phyloP scores from a whole-genome alignment of 2,113 vertebrate genomes.

The Xyrauchen texanus region DNA sequence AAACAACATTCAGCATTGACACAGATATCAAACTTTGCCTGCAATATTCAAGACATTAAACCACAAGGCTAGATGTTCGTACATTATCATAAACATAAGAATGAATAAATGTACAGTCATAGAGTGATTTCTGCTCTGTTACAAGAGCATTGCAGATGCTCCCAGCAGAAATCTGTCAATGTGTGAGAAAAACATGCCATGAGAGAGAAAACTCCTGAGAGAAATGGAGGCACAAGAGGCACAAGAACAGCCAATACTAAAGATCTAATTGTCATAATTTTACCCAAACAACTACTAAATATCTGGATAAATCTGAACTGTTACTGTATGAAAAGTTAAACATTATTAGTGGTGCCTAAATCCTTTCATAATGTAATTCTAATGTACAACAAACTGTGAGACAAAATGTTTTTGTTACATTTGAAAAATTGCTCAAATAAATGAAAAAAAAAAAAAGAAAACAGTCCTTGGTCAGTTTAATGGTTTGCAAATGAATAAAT shows the following conservation, averaged over 20 bases:
- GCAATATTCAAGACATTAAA: constrained; percentile 19
- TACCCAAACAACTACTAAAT: background rate
- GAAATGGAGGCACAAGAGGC: constrained; percentile 40
- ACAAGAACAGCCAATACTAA: background rate
- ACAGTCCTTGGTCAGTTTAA: background rate
- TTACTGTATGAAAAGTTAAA: background rate
- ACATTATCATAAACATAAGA: background rate
- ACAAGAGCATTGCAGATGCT: too few relatives aligned
- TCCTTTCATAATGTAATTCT: background rate
- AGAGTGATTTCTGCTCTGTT: background rate
- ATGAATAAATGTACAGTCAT: background rate
- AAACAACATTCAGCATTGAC: background rate
- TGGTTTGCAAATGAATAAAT: background rate
- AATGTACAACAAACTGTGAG: background rate
- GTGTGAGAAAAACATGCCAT: too few relatives aligned
- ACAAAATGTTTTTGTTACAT: background rate
- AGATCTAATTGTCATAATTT: too few relatives aligned
- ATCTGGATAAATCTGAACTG: background rate
- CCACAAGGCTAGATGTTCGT: too few relatives aligned
- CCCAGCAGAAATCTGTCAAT: too few relatives aligned
- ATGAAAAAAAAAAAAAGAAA: background rate
- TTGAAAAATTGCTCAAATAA: background rate
- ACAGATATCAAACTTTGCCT: background rate
- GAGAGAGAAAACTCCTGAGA: constrained; percentile 41
- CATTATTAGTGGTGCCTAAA: background rate